Evolutionary conservation across 2,797 vertebrate species (phyloP), one percentile per base, ranked within the genome.

Genomic region (Rhinella marina): DNA sequence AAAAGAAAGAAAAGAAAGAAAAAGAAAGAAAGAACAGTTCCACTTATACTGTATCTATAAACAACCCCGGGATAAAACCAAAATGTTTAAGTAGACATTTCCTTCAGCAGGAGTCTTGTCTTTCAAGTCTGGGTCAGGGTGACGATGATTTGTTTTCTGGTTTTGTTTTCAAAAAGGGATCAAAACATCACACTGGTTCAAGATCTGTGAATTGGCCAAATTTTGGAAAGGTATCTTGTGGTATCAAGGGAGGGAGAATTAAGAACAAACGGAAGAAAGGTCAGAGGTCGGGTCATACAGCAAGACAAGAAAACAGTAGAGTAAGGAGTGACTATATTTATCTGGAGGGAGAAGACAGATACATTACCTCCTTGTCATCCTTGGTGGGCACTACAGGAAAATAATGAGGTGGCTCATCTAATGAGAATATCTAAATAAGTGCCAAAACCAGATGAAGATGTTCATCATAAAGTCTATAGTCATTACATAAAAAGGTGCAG

Each of bases 31-130:
- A 19, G 27, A 11, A n/a, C 41, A 75, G 41, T 50, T 13, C 7
- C 41, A 23, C 32, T 50, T 75, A 48, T 41, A 41, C 41, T 41
- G 41, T 41, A 6, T 41, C 41, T 41, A 41, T 41, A 41, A 41
- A 73, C 72, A 75, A 13, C 72, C 72, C 41, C 41, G 50, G 72
- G 72, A 75, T 75, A n/a, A 48, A n/a, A n/a, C 41, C 21, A 50
- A 27, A 78, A 57, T 84, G 92, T 91, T 95, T 92, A 94, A 93
- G 91, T 92, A 95, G 94, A 94, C 93, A 92, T 94, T 94, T 96
- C 91, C 93, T 94, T 95, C 90, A 86, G 92, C 95, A 94, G 93
- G 92, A 93, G 95, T 94, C 96, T 95, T 94, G 94, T 96, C 95
- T 96, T 94, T 91, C 92, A 93, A 91, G 90, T 90, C 91, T 90